Base-by-base conservation (phyloP, 2,888 invertebrate species). In the Sinopyrophorus schimmeli region DNA sequence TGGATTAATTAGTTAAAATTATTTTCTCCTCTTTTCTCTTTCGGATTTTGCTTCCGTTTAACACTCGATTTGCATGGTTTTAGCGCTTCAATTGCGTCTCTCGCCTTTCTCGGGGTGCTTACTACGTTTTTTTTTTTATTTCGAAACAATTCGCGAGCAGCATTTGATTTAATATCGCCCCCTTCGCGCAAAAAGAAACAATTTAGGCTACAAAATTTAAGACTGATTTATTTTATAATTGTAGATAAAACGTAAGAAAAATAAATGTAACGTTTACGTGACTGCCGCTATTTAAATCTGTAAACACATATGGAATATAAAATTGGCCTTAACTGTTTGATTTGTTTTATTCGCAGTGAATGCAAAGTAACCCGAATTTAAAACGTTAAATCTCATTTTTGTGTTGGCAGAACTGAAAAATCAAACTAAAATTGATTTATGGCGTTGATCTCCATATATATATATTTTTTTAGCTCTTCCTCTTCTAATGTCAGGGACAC, bases 261-360 rank as follows among this genome's bases (percentile, higher is more conserved):
- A 47, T 47, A 47, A 38, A 48, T 28, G 38, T 47, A 38, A 30
- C 38, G 14, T 44, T 50, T 43, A 46, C 50, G 50, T 50, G 50
- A 50, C 44, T 40, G 44, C 39, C 38, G 18, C 28, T 40, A 50
- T 40, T 50, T 50, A 50, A 51, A 51, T 51, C 41, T 16, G 46
- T 47, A 51, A 51, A 51, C 51, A 41, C 51, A 51, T 46, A 41
- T 47, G 51, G 46, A 51, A 51, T 51, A 46, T 44, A 41, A 51
- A 51, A 47, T 47, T 44, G 41, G 20, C 46, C 38, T 9, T 30
- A 47, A 35, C 35, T 20, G 31, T 42, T 42, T 49, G 50, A 51
- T 49, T 49, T 49, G 49, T 47, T 51, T 51, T 47, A 51, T 51
- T 47, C 51, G 12, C 14, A 14, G 26, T 41, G 51, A 51, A 51